These are phyloP conservation scores for Crepidodera aurea DNA, from an alignment of 2,888 invertebrate species.

Conservation along the genomic window DNA sequence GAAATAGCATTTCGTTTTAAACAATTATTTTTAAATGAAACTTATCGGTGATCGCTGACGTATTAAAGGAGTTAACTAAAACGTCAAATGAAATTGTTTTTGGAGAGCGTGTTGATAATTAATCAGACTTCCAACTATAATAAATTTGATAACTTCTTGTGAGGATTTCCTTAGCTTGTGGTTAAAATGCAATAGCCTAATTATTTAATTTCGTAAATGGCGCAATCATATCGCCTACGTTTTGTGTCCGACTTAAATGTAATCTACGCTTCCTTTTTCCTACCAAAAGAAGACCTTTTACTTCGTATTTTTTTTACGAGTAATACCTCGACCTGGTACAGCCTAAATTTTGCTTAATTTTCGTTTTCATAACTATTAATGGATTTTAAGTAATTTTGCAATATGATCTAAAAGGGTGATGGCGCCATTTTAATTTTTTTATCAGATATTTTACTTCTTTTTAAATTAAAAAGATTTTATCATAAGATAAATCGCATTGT, in stretches of 20 bases:
- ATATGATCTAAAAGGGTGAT: too few species aligned
- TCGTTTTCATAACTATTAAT: too few species aligned
- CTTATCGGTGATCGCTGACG: background rate
- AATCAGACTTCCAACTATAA: slow-evolving; percentile 19
- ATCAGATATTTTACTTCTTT: too few species aligned
- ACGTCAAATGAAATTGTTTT: background rate
- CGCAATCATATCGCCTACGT: slow-evolving; percentile 24
- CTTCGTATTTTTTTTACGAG: background rate
- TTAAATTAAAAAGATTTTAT: too few species aligned
- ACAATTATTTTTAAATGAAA: too few species aligned
- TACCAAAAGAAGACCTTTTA: slow-evolving; percentile 2
- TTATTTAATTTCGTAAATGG: slow-evolving; percentile 25
- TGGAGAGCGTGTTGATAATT: slow-evolving; percentile 15
- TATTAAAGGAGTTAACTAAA: background rate
- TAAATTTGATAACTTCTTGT: slow-evolving; percentile 15
- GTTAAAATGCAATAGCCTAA: slow-evolving; percentile 21
- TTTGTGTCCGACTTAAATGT: slow-evolving; percentile 7
- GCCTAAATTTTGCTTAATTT: background rate
- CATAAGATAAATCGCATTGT: too few species aligned
- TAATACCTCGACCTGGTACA: background rate
- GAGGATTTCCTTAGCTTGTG: slow-evolving; percentile 19
- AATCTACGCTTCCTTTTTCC: slow-evolving; percentile 26
- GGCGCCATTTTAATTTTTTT: too few species aligned
- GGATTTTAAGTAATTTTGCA: too few species aligned
- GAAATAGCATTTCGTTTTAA: too few species aligned